Evolutionary conservation across 2,888 invertebrate species (phyloP), one percentile per base, ranked within the genome.

Genomic region (Oligia latruncula): DNA sequence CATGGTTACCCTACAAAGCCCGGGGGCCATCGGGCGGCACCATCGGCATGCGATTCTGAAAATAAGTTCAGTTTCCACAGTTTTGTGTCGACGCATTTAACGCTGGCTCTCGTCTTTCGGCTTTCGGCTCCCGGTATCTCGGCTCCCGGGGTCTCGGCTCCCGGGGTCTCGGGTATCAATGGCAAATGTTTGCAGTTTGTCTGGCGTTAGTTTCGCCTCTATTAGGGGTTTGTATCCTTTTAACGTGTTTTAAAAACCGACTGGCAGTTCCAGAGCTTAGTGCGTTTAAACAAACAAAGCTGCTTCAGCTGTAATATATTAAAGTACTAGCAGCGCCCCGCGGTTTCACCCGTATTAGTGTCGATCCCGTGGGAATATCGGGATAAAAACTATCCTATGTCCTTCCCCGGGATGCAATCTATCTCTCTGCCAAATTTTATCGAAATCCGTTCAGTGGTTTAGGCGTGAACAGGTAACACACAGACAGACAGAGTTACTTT

Each of bases 1-100:
- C 20, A 74, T 82, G 74, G 90, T 29, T n/a, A 67, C 73, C 64
- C 66, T 67, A 77, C 58, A 15, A 62, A 43, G 74, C 79, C 77
- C 74, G 49, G 70, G 71, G 86, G 84, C 80, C 67, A 80, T 70
- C 65, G 78, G 82, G 82, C 55, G 82, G 75, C 81, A 77, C 67
- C 76, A 83, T 83, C 43, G 86, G 82, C 80, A 84, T 88, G 82
- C 78, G 86, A 86, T 86, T 78, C 86, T 86, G 83, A 83, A 82
- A 88, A 82, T 86, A 86, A 88, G 90, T 89, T 88, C 78, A 81
- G 72, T 46, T 71, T 79, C 84, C 67, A 77, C 71, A 81, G 86
- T 88, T 85, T 85, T 82, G 75, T 85, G 83, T 83, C 75, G 83
- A 88, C 80, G 71, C 78, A 75, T 89, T 87, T 85, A 77, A 77